These are phyloP conservation scores for Schrankia costaestrigalis DNA, from an alignment of 2,888 invertebrate species.

Conservation along the genomic window DNA sequence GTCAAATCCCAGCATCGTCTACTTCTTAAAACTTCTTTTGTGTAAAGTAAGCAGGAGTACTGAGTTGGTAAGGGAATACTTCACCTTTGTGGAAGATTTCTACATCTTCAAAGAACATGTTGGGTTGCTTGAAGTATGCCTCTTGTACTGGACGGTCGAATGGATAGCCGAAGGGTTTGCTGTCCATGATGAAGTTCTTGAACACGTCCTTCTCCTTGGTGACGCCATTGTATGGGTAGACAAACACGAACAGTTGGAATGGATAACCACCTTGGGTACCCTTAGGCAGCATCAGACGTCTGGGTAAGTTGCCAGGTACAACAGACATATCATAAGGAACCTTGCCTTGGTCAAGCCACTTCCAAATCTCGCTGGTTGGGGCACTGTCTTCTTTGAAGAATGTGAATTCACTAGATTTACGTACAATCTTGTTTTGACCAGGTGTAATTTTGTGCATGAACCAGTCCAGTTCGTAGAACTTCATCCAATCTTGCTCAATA, in stretches of 20 bases:
- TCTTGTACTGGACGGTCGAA: conserved; percentile 76
- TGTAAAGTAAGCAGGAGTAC: conserved; percentile 35
- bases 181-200: conserved; percentile 59
- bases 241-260: conserved; percentile 83
- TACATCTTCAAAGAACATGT: conserved; percentile 82
- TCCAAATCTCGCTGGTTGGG: conserved; percentile 80
- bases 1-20: too few species aligned
- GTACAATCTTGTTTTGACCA: conserved; percentile 83
- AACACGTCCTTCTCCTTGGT: conserved; percentile 49
- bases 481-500: conserved; percentile 78
- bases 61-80: conserved; percentile 43
- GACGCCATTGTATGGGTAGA: conserved; percentile 74
- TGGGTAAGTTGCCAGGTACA: conserved; percentile 82
- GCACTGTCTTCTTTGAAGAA: conserved; percentile 83
- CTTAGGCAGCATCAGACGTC: conserved; percentile 85
- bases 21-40: conserved; percentile 11
- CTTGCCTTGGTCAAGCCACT: conserved; percentile 75
- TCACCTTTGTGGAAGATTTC: conserved; percentile 73
- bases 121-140: conserved; percentile 74
- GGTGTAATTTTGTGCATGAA: conserved; percentile 79
- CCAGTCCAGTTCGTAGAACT: conserved; percentile 82
- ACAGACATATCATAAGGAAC: conserved; percentile 78
- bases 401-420: conserved; percentile 83
- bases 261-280: conserved; percentile 85
- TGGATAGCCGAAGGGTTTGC: conserved; percentile 79